Base-by-base conservation (phyloP, 2,797 vertebrate species). In the Acipenser transmontanus region DNA sequence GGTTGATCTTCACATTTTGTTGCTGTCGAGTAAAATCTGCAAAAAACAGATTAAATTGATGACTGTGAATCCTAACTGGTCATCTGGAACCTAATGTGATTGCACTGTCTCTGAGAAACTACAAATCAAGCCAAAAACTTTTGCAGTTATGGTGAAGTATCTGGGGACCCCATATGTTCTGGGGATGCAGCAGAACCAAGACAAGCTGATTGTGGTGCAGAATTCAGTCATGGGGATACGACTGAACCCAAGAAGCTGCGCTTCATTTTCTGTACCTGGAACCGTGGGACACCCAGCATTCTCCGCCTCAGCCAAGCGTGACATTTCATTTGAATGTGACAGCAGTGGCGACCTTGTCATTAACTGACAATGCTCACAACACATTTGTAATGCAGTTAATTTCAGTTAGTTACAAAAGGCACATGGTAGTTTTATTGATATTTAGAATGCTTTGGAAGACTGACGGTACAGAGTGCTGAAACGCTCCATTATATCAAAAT, bases 291-390 rank as follows among this genome's bases (percentile, higher is more conserved):
- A 83, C 70, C 60, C 74, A 84, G 83, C 76, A 78, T 80, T 89
- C 83, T 87, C 85, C 79, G 78, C 76, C 83, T 81, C 85, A 91
- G 77, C 89, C 84, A 87, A 87, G 85, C 90, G 87, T 92, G 84
- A 89, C 87, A 81, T 82, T 88, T 86, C 83, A 85, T 88, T 83
- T 85, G 78, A 88, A 85, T 87, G 80, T 88, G 89, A 89, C 85
- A 89, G 85, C 80, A 77, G 80, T 71, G 67, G 79, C 20, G 81
- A 91, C 87, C 88, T 87, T 89, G 88, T 88, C 87, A 88, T 91
- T 87, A 88, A 85, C 80, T 84, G 12, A 57, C 54, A 57, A 57
- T 57, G 54, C 54, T n/a, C 12, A 57, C 9, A 57, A 57, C n/a
- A 57, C 72, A 69, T 72, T 77, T 72, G 57, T 73, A 66, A 76